Percentiles rank a stretch among this genome's conserved stretches.
Evolutionary conservation across 1,140 invertebrate species (phyloP).

Genomic region (Teleopsis dalmanni): DNA sequence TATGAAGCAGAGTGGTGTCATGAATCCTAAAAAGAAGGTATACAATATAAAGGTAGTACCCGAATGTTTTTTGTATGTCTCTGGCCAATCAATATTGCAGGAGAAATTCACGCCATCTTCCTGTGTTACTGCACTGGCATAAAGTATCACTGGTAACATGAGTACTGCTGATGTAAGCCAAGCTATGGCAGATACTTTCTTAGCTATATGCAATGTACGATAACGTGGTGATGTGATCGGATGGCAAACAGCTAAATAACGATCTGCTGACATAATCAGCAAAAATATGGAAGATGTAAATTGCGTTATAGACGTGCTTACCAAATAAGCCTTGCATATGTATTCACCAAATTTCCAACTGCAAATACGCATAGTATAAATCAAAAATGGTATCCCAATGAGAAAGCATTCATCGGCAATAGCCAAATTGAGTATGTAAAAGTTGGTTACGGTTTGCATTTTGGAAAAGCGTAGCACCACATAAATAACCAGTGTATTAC

Average conservation of each 20-base stretch:
- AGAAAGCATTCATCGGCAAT: conserved; percentile 92
- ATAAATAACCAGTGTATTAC: conserved; percentile 92
- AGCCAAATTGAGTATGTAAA: conserved; percentile 92
- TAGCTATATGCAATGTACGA: conserved; percentile 78
- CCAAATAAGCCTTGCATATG: conserved; percentile 92
- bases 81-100: conserved; percentile 82
- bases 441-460: conserved; percentile 96
- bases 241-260: conserved; percentile 93
- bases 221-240: conserved; percentile 80
- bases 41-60: conserved; percentile 65
- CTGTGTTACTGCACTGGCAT: conserved; percentile 63
- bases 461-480: conserved; percentile 89
- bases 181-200: conserved; percentile 71
- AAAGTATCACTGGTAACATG: conserved; percentile 89
- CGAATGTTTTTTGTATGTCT: conserved; percentile 42
- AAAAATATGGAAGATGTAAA: conserved; percentile 91
- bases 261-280: conserved; percentile 91
- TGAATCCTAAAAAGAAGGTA: conserved; percentile 61
- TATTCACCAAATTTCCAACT: conserved; percentile 86
- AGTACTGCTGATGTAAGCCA: conserved; percentile 78
- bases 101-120: conserved; percentile 50
- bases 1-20: conserved; percentile 84
- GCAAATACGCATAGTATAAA: conserved; percentile 75
- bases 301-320: conserved; percentile 89
- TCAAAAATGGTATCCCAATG: conserved; percentile 85